phyloP scores from a whole-genome alignment of 2,113 vertebrate genomes.

The Sapajus apella region DNA sequence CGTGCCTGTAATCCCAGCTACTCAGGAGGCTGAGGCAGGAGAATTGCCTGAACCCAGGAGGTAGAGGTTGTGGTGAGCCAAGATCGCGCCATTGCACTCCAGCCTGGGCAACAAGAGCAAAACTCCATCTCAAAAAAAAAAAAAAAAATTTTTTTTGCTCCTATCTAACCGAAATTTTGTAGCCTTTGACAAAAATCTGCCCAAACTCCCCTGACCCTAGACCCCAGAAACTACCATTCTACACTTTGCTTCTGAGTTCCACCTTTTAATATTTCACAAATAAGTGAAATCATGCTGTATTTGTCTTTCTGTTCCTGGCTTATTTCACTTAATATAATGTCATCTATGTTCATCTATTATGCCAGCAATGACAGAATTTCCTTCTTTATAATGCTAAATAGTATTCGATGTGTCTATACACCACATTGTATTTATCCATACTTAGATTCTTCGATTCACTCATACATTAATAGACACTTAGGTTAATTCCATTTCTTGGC shows the following conservation, averaged over 20 bases:
- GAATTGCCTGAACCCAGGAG: too few relatives aligned
- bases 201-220: background rate
- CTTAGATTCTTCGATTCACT: background rate
- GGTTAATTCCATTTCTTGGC: background rate
- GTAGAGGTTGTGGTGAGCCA: too few relatives aligned
- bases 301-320: too few relatives aligned
- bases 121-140: too few relatives aligned
- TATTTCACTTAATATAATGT: background rate
- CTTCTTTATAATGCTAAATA: background rate
- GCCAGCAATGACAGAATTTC: background rate
- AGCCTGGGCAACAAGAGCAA: too few relatives aligned
- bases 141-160: background rate
- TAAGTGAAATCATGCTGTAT: too few relatives aligned
- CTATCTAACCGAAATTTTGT: background rate
- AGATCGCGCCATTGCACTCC: too few relatives aligned
- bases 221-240: background rate
- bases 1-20: too few relatives aligned
- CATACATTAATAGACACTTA: background rate
- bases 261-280: background rate
- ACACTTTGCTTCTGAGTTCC: background rate
- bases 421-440: background rate
- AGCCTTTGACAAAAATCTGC: background rate
- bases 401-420: background rate
- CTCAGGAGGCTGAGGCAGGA: too few relatives aligned
- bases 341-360: background rate